A percentile compares a stretch with the other conserved stretches of the same genome.
Conservation (phyloP, 2,888 invertebrate genomes). For the Schizotus pectinicornis region DNA sequence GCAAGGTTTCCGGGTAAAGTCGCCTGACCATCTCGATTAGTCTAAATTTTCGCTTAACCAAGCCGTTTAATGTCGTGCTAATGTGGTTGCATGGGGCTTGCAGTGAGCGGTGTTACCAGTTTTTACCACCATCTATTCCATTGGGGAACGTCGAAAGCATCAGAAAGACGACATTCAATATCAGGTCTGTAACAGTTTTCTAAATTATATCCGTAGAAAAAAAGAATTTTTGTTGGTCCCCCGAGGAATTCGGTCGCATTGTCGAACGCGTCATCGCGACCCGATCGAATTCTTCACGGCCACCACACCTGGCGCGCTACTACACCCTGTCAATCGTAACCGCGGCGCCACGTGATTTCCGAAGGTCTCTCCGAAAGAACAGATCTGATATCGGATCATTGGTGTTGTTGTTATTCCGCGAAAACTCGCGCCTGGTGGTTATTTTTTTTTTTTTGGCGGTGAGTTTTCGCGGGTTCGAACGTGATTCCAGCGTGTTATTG, state of each 20-base stretch:
- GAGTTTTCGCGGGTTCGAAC: neutral
- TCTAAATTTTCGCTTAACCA: constrained; percentile 10
- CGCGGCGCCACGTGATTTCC: neutral
- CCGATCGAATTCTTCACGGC: neutral
- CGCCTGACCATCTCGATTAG: neutral
- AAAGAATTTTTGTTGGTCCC: neutral
- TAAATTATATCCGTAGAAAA: neutral
- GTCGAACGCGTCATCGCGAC: too few species aligned
- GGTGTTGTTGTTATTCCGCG: neutral
- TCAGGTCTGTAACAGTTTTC: constrained; percentile 51
- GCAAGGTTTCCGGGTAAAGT: too few species aligned
- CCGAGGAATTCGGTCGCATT: neutral
- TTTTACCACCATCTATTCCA: constrained; percentile 48
- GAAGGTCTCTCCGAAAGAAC: neutral
- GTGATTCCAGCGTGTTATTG: constrained; percentile 27
- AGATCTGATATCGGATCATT: constrained; percentile 8
- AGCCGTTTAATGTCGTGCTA: constrained; percentile 34
- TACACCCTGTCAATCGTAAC: neutral
- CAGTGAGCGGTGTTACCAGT: constrained; percentile 49
- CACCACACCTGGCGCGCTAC: neutral
- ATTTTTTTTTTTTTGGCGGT: neutral
- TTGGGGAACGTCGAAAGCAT: constrained; percentile 45
- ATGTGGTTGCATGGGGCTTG: constrained; percentile 46
- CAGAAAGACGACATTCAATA: constrained; percentile 54
- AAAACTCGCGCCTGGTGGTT: constrained; percentile 1